Evolutionary conservation across 2,113 vertebrate species (phyloP), one percentile per base, ranked within the genome.

Genomic region (Odontophorus gujanensis): DNA sequence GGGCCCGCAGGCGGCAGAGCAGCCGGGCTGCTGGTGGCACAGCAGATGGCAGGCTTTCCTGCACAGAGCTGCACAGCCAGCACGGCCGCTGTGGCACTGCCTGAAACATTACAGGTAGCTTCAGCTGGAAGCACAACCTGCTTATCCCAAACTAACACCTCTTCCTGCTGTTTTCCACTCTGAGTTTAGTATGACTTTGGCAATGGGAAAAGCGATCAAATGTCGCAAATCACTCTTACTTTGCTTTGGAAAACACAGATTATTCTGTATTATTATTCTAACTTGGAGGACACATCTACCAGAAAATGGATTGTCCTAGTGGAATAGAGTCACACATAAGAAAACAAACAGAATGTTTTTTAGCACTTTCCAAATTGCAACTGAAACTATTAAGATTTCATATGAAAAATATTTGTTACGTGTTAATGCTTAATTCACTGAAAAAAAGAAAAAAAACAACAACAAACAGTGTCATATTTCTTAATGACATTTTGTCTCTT

Each of bases 31-130:
- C 53, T 57, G 57, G 45, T 67, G 73, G 59, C 72, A 90, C 89
- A 38, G 81, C 42, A 90, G 89, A 65, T 82, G 91, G 87, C 91
- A 92, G 87, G 22, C 69, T 94, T 85, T 57, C 73, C 84, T 76
- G 66, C 53, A 38, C 25, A 43, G 28, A 80, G 43, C 6, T 38
- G n/a, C 28, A 7, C 69, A 48, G 68, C 40, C 66, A 63, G 68
- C 51, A 36, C 16, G 4, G 42, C n/a, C 55, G 3, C 3, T 32
- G 0, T 2, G 21, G 34, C 58, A 18, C 58, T 57, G 65, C 12
- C 53, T 76, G 18, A 74, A 90, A 76, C 43, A 65, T 13, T 28
- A 25, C 5, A 25, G 10, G 45, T 48, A 22, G 34, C 71, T 95
- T 81, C 85, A 90, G 55, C 42, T 91, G 63, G 79, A 94, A 90